Evolutionary conservation across 2,113 vertebrate species (phyloP), one percentile per base, ranked within the genome.

Genomic region (Perca fluviatilis): DNA sequence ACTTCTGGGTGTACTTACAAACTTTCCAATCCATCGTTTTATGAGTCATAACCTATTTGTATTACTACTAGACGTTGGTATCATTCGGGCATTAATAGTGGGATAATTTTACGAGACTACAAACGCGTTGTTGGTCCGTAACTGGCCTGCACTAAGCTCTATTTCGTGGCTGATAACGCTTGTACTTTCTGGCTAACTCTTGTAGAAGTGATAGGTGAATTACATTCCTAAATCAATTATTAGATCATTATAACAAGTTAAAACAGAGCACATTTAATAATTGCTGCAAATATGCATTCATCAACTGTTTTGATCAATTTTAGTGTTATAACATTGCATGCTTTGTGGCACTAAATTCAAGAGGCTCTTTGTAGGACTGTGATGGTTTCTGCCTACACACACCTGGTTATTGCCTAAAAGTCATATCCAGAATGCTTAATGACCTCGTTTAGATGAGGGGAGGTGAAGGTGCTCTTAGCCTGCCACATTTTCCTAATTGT

Each of bases 401-500:
- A 94, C 91, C 83, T 91, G 88, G 84, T 85, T 85, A 72, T 58
- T 71, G 83, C 83, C 92, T 95, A 93, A 92, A 92, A 84, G 91
- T 94, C 84, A 87, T 92, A 95, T 94, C 92, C 93, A 95, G 94
- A 95, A 93, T 95, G 91, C 85, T 94, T 96, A 95, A 96, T 95
- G 94, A 94, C 92, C 90, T 93, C 83, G 79, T 94, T 95, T 93
- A 94, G 94, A 94, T 92, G 88, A 91, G 86, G 90, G 92, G 94
- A 94, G 91, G 91, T 92, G 86, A 90, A 91, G 92, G 93, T 95
- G 87, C 87, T 94, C 91, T 94, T 93, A 93, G 94, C 88, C 94
- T 94, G 93, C 93, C 94, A 95, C 94, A 94, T 95, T 96, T 96
- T 68, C 86, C 87, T 96, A 97, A 96, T 96, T 91, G 88, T 95